These are phyloP conservation scores for Cerastis leucographa DNA, from an alignment of 2,888 invertebrate species.

Conservation along the genomic window DNA sequence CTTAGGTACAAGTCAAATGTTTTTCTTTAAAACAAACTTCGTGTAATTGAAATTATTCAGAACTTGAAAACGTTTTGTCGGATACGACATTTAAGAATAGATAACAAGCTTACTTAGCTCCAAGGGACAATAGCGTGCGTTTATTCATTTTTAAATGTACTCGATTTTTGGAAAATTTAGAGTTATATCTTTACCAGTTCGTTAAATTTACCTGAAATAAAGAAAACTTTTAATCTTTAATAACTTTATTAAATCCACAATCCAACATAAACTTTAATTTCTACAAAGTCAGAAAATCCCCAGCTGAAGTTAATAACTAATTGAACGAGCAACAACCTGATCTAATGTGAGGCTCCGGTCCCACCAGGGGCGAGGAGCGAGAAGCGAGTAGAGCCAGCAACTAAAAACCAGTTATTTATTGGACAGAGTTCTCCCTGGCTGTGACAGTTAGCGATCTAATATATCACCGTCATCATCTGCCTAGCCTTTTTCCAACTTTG, in stretches of 20 bases:
- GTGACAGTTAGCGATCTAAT: neutral
- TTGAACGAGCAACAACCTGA: conserved; percentile 17
- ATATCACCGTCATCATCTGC: neutral
- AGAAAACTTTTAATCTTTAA: neutral
- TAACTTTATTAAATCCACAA: neutral
- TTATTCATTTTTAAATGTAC: neutral
- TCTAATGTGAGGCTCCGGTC: neutral
- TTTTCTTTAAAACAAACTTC: neutral
- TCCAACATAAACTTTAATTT: conserved; percentile 12
- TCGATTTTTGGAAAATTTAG: neutral
- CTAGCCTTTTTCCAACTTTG: neutral
- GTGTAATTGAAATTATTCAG: neutral
- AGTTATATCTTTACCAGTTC: neutral
- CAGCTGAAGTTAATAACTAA: conserved; percentile 5
- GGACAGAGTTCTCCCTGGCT: neutral
- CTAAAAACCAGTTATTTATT: neutral
- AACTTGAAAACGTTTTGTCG: too few species aligned
- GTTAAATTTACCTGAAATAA: neutral
- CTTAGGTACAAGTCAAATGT: neutral
- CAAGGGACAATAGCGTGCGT: neutral
- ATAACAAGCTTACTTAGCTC: neutral
- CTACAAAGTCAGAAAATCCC: neutral
- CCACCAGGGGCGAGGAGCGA: neutral
- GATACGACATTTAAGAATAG: neutral
- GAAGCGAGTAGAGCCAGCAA: neutral